Conservation (phyloP, 2,797 vertebrate genomes). For the Micrastur ruficollis region DNA sequence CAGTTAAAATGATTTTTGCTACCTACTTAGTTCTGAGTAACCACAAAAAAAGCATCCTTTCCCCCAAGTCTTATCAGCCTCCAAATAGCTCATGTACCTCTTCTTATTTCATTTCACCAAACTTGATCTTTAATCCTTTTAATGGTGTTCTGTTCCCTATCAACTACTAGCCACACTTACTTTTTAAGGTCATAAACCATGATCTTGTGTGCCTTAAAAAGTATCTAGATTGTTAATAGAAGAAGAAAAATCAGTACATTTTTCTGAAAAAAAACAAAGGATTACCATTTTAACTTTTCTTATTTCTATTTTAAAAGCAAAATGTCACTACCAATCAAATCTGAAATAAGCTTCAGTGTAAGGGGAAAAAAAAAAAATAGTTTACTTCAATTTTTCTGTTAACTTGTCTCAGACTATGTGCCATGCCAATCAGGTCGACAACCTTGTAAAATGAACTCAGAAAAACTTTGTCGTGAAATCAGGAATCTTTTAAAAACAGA, state of each 20-base stretch:
- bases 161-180: background rate
- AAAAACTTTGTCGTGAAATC: background rate
- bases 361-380: background rate
- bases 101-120: background rate
- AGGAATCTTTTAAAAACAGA: background rate
- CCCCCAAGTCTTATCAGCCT: background rate
- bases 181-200: background rate
- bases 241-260: accelerated
- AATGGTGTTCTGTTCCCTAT: background rate
- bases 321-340: background rate
- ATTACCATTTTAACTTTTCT: background rate
- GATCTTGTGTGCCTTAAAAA: background rate
- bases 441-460: background rate
- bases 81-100: background rate
- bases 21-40: background rate
- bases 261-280: background rate
- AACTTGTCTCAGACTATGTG: background rate
- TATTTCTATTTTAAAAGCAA: background rate
- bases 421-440: background rate
- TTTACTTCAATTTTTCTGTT: background rate
- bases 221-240: background rate
- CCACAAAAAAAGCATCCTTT: background rate
- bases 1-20: background rate
- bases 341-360: background rate
- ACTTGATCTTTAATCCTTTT: background rate